Percentiles rank a stretch among this genome's conserved stretches.
These are phyloP conservation scores for Agrochola lychnidis DNA, from an alignment of 2,888 invertebrate genomes.

Conservation along the genomic window DNA sequence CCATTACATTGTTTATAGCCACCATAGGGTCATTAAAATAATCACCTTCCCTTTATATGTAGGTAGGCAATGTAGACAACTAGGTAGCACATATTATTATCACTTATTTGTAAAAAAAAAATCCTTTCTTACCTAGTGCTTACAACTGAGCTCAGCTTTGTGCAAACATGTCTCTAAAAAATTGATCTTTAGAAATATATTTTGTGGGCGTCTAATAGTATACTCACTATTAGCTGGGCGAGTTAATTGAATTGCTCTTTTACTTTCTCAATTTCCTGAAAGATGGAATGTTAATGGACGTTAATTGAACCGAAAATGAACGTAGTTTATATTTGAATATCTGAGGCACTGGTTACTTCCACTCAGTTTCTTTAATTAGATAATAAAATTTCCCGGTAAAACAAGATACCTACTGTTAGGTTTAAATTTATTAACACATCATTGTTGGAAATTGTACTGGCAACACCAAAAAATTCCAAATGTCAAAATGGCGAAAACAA, in stretches of 20 bases:
- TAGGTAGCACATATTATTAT: neutral
- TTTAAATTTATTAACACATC: no score
- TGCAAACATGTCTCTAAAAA: neutral
- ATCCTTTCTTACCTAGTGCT: no score
- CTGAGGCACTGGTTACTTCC: conserved; percentile 1
- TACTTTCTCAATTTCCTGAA: conserved; percentile 56
- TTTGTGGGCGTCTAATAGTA: neutral
- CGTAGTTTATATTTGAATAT: conserved; percentile 51
- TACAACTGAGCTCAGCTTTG: neutral
- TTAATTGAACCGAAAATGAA: conserved; percentile 67
- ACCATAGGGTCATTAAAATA: neutral
- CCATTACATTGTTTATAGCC: neutral
- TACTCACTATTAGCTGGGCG: neutral
- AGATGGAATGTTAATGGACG: conserved; percentile 66
- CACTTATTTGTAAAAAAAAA: neutral
- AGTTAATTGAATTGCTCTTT: neutral
- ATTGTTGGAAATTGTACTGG: no score
- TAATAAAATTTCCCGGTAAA: neutral
- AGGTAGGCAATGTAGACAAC: neutral
- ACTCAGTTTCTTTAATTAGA: neutral
- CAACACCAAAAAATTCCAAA: no score
- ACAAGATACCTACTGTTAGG: no score
- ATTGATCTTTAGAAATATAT: neutral
- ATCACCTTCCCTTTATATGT: neutral
- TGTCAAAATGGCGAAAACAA: no score